phyloP scores from a whole-genome alignment of 2,113 vertebrate species.

The Petrocephalus zakoni region DNA sequence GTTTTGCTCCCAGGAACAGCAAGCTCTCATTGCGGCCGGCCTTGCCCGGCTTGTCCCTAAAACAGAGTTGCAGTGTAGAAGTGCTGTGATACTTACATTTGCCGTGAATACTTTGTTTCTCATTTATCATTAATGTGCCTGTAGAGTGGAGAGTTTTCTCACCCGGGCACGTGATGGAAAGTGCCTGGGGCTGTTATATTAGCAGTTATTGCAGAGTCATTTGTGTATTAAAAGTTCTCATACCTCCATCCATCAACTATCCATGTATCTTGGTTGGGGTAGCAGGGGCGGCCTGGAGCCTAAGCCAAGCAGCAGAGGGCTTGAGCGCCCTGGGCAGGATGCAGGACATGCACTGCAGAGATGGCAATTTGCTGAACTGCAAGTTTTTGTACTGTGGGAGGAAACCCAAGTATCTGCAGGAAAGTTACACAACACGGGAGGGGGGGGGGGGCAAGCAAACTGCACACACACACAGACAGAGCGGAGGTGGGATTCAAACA shows the following conservation, averaged over 20 bases:
- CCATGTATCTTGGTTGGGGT: background rate
- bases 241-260: background rate
- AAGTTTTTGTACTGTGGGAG: background rate
- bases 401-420: background rate
- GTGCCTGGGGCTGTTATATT: background rate
- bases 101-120: background rate
- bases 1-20: background rate
- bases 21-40: background rate
- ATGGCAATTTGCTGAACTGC: background rate
- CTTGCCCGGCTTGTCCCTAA: background rate
- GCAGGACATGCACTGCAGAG: background rate
- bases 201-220: background rate
- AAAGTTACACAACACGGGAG: background rate
- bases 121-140: conserved; percentile 17
- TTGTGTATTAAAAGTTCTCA: background rate
- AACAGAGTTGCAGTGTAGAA: background rate
- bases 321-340: background rate
- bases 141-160: background rate
- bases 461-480: background rate
- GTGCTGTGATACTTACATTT: conserved; percentile 11
- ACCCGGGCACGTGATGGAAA: background rate
- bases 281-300: background rate
- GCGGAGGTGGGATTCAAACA: background rate
- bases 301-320: too few species aligned
- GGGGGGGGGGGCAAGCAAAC: too few species aligned